phyloP scores from a whole-genome alignment of 2,113 vertebrate genomes.

The Onychostoma macrolepis region DNA sequence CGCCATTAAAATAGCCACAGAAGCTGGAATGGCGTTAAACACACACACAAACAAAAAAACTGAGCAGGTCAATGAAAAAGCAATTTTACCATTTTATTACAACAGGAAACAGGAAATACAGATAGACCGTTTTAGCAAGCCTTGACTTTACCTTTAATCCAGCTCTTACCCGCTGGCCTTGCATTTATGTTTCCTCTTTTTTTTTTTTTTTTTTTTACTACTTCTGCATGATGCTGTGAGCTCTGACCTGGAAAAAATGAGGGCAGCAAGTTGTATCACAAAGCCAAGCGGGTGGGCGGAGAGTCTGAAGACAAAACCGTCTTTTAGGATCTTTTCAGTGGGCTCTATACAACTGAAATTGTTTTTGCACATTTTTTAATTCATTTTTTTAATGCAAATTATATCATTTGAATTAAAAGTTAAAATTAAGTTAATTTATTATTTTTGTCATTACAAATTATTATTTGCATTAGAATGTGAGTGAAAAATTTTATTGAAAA shows the following conservation, averaged over 20 bases:
- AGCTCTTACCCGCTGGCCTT: neutral
- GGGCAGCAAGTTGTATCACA: neutral
- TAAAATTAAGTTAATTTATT: no score
- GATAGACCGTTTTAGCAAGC: neutral
- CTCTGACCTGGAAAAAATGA: conserved; percentile 38
- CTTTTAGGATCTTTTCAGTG: neutral
- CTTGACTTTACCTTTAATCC: neutral
- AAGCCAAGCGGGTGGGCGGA: neutral
- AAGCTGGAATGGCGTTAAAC: no score
- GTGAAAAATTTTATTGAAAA: neutral
- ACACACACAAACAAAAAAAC: no score
- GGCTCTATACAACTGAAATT: neutral
- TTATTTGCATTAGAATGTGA: neutral
- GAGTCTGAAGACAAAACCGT: neutral
- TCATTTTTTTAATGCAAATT: no score
- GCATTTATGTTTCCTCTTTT: conserved; percentile 9
- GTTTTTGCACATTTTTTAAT: no score
- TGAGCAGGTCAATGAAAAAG: neutral
- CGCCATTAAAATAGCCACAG: no score
- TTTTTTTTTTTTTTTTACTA: neutral
- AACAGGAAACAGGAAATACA: conserved; percentile 15
- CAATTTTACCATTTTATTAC: neutral
- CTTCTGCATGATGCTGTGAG: conserved; percentile 38
- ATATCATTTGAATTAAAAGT: no score
- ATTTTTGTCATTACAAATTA: neutral